These are phyloP conservation scores for Calidris pugnax DNA, from an alignment of 2,113 vertebrate genomes.

Conservation along the genomic window DNA sequence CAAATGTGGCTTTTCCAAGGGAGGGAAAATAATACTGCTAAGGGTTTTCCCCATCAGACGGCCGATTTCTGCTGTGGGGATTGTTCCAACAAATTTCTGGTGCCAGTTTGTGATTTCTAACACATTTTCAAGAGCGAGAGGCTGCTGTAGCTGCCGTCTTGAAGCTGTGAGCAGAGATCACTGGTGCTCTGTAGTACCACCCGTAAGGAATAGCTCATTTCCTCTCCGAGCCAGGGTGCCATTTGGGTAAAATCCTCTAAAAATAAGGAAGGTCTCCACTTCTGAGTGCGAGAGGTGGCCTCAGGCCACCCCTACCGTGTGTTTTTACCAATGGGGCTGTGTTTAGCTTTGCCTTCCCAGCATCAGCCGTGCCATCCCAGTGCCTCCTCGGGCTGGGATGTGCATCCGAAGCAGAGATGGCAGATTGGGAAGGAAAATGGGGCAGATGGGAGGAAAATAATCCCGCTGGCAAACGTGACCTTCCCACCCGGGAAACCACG, in stretches of 20 bases:
- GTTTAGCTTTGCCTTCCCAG: neutral
- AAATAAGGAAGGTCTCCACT: neutral
- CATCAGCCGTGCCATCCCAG: neutral
- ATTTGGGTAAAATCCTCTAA: neutral
- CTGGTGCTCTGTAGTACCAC: neutral
- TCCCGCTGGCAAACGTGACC: neutral
- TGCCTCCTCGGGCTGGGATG: rapidly evolving
- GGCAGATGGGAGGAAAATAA: neutral
- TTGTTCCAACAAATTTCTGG: neutral
- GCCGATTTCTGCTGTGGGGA: neutral
- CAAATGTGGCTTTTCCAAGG: neutral
- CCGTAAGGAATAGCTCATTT: neutral
- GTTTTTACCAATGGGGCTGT: neutral
- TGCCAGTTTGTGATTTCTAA: conserved; percentile 14
- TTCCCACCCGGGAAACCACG: neutral
- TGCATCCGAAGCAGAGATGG: rapidly evolving
- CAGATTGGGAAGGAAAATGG: too few species aligned
- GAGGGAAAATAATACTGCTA: neutral
- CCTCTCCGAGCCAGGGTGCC: neutral
- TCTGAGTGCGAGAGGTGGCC: neutral
- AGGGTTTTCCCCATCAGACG: neutral
- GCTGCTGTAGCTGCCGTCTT: neutral
- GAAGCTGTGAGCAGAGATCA: neutral
- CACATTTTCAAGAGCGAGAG: neutral
- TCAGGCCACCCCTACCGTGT: rapidly evolving